Evolutionary conservation across 2,888 invertebrate genomes (phyloP).

Genomic region (Polydrusus cervinus): DNA sequence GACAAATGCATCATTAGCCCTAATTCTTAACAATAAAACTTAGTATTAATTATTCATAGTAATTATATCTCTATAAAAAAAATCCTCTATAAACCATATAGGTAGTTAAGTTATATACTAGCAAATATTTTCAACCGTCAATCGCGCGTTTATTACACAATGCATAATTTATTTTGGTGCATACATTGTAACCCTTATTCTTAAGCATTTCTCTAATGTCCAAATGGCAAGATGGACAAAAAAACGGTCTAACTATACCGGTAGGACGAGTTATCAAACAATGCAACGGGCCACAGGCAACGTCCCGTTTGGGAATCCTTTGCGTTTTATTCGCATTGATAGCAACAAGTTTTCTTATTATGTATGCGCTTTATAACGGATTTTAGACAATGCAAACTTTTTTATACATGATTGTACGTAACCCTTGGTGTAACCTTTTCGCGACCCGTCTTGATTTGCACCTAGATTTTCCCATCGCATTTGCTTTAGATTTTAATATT

Average conservation of each 20-base stretch:
- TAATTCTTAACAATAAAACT: too few relatives aligned
- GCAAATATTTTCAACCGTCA: slow-evolving; percentile 11
- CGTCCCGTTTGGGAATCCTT: slow-evolving; percentile 52
- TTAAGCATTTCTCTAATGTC: slow-evolving; percentile 56
- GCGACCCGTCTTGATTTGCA: slow-evolving; percentile 43
- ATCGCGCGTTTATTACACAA: slow-evolving; percentile 17
- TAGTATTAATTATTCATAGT: too few relatives aligned
- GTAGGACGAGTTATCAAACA: slow-evolving; percentile 58
- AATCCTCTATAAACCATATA: too few relatives aligned
- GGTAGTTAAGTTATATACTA: neutral
- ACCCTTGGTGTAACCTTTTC: slow-evolving; percentile 46
- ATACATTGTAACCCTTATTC: slow-evolving; percentile 45
- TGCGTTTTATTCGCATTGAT: slow-evolving; percentile 54
- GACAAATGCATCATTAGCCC: too few relatives aligned
- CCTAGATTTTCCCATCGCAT: slow-evolving; percentile 41
- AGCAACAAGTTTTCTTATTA: slow-evolving; percentile 53
- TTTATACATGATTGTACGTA: slow-evolving; percentile 29
- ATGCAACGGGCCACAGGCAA: slow-evolving; percentile 38
- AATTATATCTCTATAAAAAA: too few relatives aligned
- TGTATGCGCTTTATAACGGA: slow-evolving; percentile 53
- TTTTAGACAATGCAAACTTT: slow-evolving; percentile 54
- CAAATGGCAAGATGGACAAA: slow-evolving; percentile 60
- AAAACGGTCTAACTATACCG: slow-evolving; percentile 58
- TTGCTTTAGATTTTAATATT: slow-evolving; percentile 19
- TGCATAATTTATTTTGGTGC: slow-evolving; percentile 47